Evolutionary conservation across 2,113 vertebrate species (phyloP), one percentile per base, ranked within the genome.

Genomic region (Chaenogobius annularis): DNA sequence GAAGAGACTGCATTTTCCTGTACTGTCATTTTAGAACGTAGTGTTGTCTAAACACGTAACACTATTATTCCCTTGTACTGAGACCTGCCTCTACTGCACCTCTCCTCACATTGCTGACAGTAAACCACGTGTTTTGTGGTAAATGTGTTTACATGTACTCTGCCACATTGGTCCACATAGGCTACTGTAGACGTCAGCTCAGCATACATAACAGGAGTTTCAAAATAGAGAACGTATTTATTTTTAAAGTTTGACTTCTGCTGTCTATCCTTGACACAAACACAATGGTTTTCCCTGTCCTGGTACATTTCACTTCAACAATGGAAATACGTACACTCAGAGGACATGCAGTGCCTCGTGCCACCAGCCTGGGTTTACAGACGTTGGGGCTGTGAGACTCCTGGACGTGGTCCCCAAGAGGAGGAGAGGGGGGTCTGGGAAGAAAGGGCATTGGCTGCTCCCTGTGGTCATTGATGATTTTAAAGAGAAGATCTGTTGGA

Each of bases 271-370:
- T 31, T 31, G 26, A 31, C 26, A 31, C 26, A 31, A 31, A 31
- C 26, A 31, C 26, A 48, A 0, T 5, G 47, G 3, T 52, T 52
- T n/a, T 19, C 17, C 17, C 15, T 50, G 48, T 50, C 4, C 5
- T 7, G 19, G 58, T 13, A 31, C 31, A 62, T 56, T 11, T 23
- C 55, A 56, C 55, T n/a, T 19, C 23, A 22, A 23, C 55, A 58
- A 58, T 15, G 26, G 1, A 13, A n/a, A 3, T 37, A 26, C 20
- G 40, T 10, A 19, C 35, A 48, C 88, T 83, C 56, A 93, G 91
- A 70, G 56, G 77, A 22, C 79, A 73, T 0, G 61, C 68, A 0
- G 92, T 85, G 43, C 94, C 85, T 70, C 93, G 81, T 0, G 94
- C 0, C n/a, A 95, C 85, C 71, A 94, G 82, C 47, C 87, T 72